Percentiles rank a stretch among this genome's conserved stretches.
These are phyloP conservation scores for Lates japonicus DNA, from an alignment of 2,797 vertebrate species.

Conservation along the genomic window DNA sequence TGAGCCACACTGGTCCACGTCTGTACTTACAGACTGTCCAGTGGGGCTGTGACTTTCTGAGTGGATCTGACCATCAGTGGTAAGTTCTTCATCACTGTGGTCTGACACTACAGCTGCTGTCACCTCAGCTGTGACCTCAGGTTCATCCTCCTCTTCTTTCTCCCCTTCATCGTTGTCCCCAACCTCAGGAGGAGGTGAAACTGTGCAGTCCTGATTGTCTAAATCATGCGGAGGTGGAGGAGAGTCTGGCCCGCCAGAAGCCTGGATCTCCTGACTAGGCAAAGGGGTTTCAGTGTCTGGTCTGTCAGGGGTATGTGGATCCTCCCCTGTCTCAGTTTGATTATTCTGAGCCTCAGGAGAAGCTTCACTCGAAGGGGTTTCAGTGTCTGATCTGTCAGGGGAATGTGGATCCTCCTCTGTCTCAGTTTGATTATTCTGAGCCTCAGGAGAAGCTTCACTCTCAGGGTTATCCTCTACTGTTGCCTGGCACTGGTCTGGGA, in stretches of 20 bases:
- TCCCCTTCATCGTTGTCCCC: conserved; percentile 64
- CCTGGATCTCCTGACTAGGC: neutral
- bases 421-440: neutral
- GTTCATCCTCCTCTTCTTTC: conserved; percentile 80
- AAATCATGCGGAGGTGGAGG: neutral
- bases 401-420: conserved; percentile 23
- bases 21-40: neutral
- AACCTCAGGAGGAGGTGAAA: conserved; percentile 32
- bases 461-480: neutral
- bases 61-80: conserved; percentile 84
- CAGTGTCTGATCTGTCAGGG: conserved; percentile 2
- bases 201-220: neutral
- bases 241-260: neutral
- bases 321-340: conserved; percentile 16
- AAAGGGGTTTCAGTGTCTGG: conserved; percentile 12
- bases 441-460: conserved; percentile 11
- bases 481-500: conserved; percentile 13
- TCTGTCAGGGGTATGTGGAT: neutral
- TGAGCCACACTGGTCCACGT: neutral
- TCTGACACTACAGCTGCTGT: conserved; percentile 71
- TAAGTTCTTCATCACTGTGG: conserved; percentile 84
- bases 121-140: conserved; percentile 84
- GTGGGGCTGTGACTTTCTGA: conserved; percentile 14
- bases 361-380: neutral
- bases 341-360: neutral